Evolutionary conservation across 2,888 invertebrate genomes (phyloP), one percentile per base, ranked within the genome.

Genomic region (Temnothorax unifasciatus): DNA sequence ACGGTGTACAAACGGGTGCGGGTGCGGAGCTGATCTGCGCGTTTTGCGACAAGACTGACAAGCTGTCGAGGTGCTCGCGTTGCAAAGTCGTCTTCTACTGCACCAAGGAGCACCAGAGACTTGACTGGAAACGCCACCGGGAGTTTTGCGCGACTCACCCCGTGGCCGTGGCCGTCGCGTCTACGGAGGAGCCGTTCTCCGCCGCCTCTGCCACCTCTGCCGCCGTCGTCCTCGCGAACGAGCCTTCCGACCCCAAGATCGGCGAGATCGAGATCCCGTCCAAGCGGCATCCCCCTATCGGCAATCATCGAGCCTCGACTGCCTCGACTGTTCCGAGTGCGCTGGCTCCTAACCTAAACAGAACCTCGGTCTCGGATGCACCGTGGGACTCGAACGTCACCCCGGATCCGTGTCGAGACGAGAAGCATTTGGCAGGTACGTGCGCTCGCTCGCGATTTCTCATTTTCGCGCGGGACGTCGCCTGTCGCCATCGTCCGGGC

Each of bases 41-140:
- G 88, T 95, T 97, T 92, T 97, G 97, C 95, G 96, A 96, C 87
- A 92, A 92, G 87, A 95, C 94, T 90, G 96, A 96, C 92, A 96
- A 96, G 90, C 95, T 97, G 91, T 95, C 97, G 87, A 96, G 97
- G 91, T 98, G 98, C 95, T 96, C 96, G 89, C 96, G 97, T 90
- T 98, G 98, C 94, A 97, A 97, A 93, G 95, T 95, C 85, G 96
- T 96, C 74, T 97, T 96, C 95, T 98, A 98, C 95, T 98, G 98
- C 95, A 97, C 97, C 85, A 97, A 96, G 90, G 97, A 97, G 87
- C 98, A 98, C 94, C 98, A 98, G 95, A 96, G 96, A 88, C 95
- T 96, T 92, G 97, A 98, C 93, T 98, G 98, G 98, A 97, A 96
- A 93, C 96, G 95, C 89, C 98, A 98, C 93, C 97, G 97, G 95